A percentile compares a stretch with the other conserved stretches of the same genome.
These are phyloP conservation scores for Megaustenia siamemsis DNA, from an alignment of 2,888 invertebrate genomes.

Conservation along the genomic window DNA sequence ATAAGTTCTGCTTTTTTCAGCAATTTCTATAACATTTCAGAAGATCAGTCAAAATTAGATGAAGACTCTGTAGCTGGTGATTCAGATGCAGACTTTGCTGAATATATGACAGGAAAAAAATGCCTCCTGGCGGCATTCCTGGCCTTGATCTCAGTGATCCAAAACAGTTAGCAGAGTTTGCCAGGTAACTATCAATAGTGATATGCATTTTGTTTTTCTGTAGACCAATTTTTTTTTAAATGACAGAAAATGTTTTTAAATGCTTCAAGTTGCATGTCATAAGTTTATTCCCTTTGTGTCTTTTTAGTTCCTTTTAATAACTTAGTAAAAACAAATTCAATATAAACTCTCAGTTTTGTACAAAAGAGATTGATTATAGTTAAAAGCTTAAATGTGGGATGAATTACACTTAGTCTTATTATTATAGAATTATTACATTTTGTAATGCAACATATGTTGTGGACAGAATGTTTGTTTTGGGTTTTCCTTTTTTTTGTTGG, in stretches of 20 bases:
- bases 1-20: no score
- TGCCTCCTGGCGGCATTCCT: conserved; percentile 86
- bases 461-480: conserved; percentile 34
- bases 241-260: no score
- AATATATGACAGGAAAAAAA: conserved; percentile 94
- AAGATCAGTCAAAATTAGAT: conserved; percentile 73
- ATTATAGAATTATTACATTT: neutral
- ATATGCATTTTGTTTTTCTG: neutral
- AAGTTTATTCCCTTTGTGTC: no score
- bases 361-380: no score
- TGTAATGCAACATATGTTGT: neutral
- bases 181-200: conserved; percentile 81
- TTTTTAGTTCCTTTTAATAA: no score
- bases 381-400: neutral
- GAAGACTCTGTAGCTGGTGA: conserved; percentile 72
- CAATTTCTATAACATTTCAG: conserved; percentile 51
- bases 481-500: conserved; percentile 56
- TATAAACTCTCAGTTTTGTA: no score
- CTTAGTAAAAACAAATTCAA: no score
- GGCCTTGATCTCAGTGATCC: conserved; percentile 94
- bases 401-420: neutral
- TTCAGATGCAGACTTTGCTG: conserved; percentile 91
- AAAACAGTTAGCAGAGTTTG: conserved; percentile 95
- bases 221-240: no score
- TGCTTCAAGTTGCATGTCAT: no score